Base-by-base conservation (phyloP, 1,140 invertebrate species). In the Oryctes rhinoceros region DNA sequence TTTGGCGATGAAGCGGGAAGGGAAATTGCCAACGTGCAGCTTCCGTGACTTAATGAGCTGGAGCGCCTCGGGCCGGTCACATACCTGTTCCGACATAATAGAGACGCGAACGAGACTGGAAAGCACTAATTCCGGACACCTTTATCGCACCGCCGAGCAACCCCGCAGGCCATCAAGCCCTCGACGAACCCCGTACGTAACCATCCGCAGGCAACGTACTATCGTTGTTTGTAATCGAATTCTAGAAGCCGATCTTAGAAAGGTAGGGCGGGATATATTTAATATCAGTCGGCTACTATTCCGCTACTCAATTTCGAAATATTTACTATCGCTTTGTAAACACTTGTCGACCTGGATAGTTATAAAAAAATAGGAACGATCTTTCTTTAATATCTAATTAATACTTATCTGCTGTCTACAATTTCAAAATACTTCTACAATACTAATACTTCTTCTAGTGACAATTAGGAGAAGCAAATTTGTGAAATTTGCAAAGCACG, bases 1-100 rank as follows among this genome's bases (percentile, higher is more conserved):
- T 87, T 86, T 85, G 83, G 85, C 84, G 84, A 85, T 84, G 85
- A 78, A 85, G 81, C 85, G 84, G 83, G 85, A 86, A 85, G 85
- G 84, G 86, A 87, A 87, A 86, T 87, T 86, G 85, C 83, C 84
- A 85, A 83, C 84, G 86, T 86, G 85, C 85, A 84, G 86, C 85
- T 87, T 87, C 86, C 86, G 86, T 84, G 84, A 87, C 85, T 87
- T 86, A 86, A 87, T 87, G 86, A 87, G 85, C 83, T 82, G 83
- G 83, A 86, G 84, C 85, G 84, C 86, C 85, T 86, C 83, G 85
- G 85, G 86, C 83, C 83, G 53, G 80, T 74, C 79, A 39, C 80
- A 81, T 81, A 82, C 84, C 81, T 82, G 84, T 76, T 76, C 75
- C 84, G 71, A 75, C 59, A 78, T 80, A 80, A 78, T 78, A 78